These are phyloP conservation scores for Drosophila nr. medialis DNA, from an alignment of 2,888 invertebrate genomes.

Conservation along the genomic window DNA sequence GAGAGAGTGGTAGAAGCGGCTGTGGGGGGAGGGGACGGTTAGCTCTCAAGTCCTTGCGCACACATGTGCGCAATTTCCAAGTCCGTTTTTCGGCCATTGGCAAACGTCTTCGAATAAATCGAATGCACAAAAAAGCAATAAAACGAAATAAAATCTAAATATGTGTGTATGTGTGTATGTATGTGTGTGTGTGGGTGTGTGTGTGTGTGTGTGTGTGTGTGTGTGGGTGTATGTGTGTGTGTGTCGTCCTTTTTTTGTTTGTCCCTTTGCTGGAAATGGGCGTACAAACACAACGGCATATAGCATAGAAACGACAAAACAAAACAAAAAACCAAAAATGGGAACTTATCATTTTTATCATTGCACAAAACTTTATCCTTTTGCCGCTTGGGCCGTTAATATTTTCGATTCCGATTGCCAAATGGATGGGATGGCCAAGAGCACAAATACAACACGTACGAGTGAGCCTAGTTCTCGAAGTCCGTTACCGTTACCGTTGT, in stretches of 20 bases:
- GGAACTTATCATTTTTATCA: slow-evolving; percentile 79
- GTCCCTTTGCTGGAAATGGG: slow-evolving; percentile 36
- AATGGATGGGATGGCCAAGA: slow-evolving; percentile 47
- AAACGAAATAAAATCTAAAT: slow-evolving; percentile 81
- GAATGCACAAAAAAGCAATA: slow-evolving; percentile 82
- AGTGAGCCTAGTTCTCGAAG: slow-evolving; percentile 36
- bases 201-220: slow-evolving; percentile 2
- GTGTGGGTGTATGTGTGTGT: slow-evolving; percentile 10
- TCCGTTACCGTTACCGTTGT: slow-evolving; percentile 52
- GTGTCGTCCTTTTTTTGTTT: slow-evolving; percentile 63
- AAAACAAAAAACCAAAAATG: slow-evolving; percentile 13
- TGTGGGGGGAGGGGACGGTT: background rate
- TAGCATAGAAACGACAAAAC: slow-evolving; percentile 11
- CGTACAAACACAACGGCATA: slow-evolving; percentile 23
- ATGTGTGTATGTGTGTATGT: too few relatives aligned
- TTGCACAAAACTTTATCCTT: slow-evolving; percentile 81
- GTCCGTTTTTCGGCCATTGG: slow-evolving; percentile 73
- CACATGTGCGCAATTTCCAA: slow-evolving; percentile 81
- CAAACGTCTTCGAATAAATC: slow-evolving; percentile 78
- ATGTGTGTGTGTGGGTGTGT: slow-evolving; percentile 23
- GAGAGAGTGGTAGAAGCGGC: background rate
- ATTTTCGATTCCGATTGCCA: slow-evolving; percentile 73
- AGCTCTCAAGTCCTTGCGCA: slow-evolving; percentile 72
- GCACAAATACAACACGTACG: slow-evolving; percentile 20
- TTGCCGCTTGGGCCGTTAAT: slow-evolving; percentile 73